phyloP scores from a whole-genome alignment of 2,797 vertebrate species.

The Gallinago nigripennis region DNA sequence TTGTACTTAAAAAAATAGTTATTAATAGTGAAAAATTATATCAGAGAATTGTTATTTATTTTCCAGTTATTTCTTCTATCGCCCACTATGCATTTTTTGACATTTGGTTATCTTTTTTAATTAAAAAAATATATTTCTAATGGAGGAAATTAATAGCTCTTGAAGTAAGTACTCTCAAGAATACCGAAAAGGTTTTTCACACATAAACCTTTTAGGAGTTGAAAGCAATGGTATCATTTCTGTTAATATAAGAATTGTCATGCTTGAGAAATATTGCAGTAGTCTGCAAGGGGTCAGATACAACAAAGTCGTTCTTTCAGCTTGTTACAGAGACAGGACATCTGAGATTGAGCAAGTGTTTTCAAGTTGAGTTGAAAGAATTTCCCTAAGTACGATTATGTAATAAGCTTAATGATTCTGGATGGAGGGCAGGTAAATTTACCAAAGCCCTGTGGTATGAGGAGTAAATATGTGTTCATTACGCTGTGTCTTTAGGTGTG shows the following conservation, averaged over 20 bases:
- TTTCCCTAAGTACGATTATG: neutral
- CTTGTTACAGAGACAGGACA: neutral
- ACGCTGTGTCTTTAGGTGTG: neutral
- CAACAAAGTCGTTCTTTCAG: neutral
- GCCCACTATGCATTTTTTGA: neutral
- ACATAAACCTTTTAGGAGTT: neutral
- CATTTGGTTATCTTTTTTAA: neutral
- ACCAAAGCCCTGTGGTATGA: neutral
- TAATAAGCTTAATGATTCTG: neutral
- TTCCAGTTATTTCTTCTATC: neutral
- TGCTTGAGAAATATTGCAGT: neutral
- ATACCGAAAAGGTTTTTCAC: neutral
- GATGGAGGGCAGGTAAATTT: neutral
- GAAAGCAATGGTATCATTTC: neutral
- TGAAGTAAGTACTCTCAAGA: neutral
- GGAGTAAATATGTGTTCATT: neutral
- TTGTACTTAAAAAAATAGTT: neutral
- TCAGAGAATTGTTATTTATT: neutral
- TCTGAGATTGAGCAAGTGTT: neutral
- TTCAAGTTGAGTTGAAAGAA: neutral
- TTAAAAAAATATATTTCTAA: neutral
- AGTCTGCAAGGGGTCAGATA: neutral
- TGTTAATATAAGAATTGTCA: neutral
- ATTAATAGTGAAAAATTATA: conserved; percentile 12
- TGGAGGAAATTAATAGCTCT: neutral